These are phyloP conservation scores for Fragum whitleyi DNA, from an alignment of 2,888 invertebrate species.

Conservation along the genomic window DNA sequence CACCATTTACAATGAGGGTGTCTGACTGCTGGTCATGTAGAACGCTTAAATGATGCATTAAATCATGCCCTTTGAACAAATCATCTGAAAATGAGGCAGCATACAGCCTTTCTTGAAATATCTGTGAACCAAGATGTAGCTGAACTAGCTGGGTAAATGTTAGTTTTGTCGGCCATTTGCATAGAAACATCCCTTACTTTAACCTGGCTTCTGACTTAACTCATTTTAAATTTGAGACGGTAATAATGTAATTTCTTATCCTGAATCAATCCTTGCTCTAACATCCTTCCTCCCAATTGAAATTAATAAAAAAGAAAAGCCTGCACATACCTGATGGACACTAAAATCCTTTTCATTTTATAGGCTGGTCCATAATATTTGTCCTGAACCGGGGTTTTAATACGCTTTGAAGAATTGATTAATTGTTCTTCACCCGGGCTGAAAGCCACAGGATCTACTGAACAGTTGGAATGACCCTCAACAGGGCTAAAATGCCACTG, in stretches of 20 bases:
- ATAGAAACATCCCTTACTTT: conserved; percentile 16
- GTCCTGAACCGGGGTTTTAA: not conserved
- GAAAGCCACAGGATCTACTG: not conserved
- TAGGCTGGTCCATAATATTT: too few relatives aligned
- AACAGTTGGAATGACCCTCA: not conserved
- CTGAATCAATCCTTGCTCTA: conserved; percentile 32
- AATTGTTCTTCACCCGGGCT: not conserved
- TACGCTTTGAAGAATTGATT: not conserved
- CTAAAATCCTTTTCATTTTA: not conserved
- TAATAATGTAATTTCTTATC: conserved; percentile 25
- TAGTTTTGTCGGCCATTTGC: conserved; percentile 39
- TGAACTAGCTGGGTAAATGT: conserved; percentile 24
- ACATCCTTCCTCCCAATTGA: conserved; percentile 11
- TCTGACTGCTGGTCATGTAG: conserved; percentile 24
- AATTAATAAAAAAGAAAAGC: conserved; percentile 22
- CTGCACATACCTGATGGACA: conserved; percentile 20
- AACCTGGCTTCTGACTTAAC: conserved; percentile 30
- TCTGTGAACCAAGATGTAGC: not conserved
- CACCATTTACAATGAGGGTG: conserved; percentile 30
- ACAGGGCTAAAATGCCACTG: not conserved
- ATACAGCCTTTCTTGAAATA: conserved; percentile 16
- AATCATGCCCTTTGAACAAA: conserved; percentile 22
- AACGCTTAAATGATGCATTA: conserved; percentile 19
- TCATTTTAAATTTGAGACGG: conserved; percentile 27
- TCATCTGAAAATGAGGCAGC: conserved; percentile 23